Evolutionary conservation across 2,888 invertebrate species (phyloP), one percentile per base, ranked within the genome.

Genomic region (Eupeodes luniger): DNA sequence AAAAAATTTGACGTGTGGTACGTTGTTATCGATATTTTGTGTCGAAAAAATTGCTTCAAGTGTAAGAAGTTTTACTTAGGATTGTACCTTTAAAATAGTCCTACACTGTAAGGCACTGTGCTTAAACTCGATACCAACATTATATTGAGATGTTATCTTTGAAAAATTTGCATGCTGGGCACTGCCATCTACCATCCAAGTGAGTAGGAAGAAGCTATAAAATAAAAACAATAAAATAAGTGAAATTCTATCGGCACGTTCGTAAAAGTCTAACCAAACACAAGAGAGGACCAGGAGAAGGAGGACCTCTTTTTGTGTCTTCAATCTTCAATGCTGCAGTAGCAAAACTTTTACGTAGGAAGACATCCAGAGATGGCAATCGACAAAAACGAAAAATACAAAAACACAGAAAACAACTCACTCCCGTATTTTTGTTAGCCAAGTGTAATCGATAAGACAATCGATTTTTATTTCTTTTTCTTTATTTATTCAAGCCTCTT

Each of bases 131-230:
- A 70, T 40, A 70, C 19, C 19, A 77, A 76, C 76, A 57, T 34
- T 34, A 40, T 40, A 40, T 67, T 47, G 34, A 79, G 79, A 84
- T 84, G 67, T 79, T 84, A 84, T 84, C 83, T 84, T 19, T 14
- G 7, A 40, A 66, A 36, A 84, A 84, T 84, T 84, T 84, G 79
- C 83, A 74, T 84, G 83, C 78, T 84, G 83, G 47, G 67, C 79
- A 84, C 34, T 12, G 10, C 40, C 40, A 40, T 40, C 9, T 9
- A 40, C 76, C 64, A 40, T 59, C 40, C 16, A 69, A 74, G 2
- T 59, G 61, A 57, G 57, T 12, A 77, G 57, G 62, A 70, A 66
- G 62, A 66, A 77, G 49, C 40, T 16, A 34, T 61, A 67, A 74
- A 40, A 27, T 7, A 70, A 74, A 53, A 78, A 19, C 70, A 44